Conservation (phyloP, 2,797 vertebrate species). For the Enteromius treurensis region DNA sequence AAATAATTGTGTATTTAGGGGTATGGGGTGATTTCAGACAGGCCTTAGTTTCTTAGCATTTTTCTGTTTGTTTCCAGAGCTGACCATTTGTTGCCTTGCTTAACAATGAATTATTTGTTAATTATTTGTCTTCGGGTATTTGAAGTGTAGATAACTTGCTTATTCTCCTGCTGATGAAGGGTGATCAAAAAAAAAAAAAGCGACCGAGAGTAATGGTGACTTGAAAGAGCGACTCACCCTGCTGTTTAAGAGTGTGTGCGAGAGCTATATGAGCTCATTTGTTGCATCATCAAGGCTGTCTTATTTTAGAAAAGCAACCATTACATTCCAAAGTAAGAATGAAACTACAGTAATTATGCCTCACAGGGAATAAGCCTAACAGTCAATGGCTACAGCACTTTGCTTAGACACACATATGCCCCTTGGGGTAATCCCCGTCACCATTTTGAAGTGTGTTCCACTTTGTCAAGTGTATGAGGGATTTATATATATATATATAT, state of each 20-base stretch:
- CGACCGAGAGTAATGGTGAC: neutral
- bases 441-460: neutral
- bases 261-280: neutral
- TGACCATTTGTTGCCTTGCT: too few relatives aligned
- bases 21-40: too few relatives aligned
- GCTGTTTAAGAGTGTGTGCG: neutral
- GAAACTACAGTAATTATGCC: neutral
- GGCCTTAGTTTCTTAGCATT: too few relatives aligned
- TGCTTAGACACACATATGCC: neutral
- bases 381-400: neutral
- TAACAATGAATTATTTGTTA: too few relatives aligned
- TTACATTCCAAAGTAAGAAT: neutral
- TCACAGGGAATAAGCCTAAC: neutral
- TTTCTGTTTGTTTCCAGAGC: too few relatives aligned
- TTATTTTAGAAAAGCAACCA: neutral
- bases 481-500: neutral
- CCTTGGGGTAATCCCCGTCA: neutral
- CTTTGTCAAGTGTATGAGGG: neutral
- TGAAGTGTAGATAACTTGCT: too few relatives aligned
- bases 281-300: neutral
- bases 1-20: too few relatives aligned
- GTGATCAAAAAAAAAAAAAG: neutral
- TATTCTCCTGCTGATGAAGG: too few relatives aligned
- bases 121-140: too few relatives aligned
- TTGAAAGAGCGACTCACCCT: neutral